phyloP scores from a whole-genome alignment of 92 coral and sea anemone species.

The Paramuricea clavata region DNA sequence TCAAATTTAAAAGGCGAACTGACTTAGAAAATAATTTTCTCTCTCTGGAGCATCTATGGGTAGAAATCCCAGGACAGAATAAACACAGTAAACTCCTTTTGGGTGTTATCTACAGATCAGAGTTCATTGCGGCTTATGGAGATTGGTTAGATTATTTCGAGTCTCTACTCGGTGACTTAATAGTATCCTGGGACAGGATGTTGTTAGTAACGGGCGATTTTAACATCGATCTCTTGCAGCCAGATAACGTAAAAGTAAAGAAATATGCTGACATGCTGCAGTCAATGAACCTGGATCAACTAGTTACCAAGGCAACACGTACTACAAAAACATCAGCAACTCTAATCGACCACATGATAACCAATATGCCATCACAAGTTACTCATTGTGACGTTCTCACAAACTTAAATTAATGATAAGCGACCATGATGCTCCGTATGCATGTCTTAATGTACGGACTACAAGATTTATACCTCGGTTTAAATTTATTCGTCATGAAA shows the following conservation, averaged over 20 bases:
- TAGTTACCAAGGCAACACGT: slow-evolving; percentile 26
- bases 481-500: background rate
- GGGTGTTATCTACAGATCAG: slow-evolving; percentile 69
- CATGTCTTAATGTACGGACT: slow-evolving; percentile 58
- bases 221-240: slow-evolving; percentile 60
- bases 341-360: slow-evolving; percentile 22
- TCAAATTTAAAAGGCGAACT: slow-evolving; percentile 52
- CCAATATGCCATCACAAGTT: slow-evolving; percentile 38
- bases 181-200: slow-evolving; percentile 71
- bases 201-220: slow-evolving; percentile 69
- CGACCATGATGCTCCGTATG: slow-evolving; percentile 39
- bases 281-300: slow-evolving; percentile 10
- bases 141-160: slow-evolving; percentile 62
- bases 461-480: slow-evolving; percentile 16
- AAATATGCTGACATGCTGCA: slow-evolving; percentile 22
- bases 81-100: slow-evolving; percentile 71
- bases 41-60: slow-evolving; percentile 67
- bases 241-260: background rate
- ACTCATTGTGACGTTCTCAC: slow-evolving; percentile 25
- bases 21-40: slow-evolving; percentile 59
- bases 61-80: slow-evolving; percentile 74
- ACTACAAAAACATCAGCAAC: slow-evolving; percentile 10
- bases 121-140: slow-evolving; percentile 50
- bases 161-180: slow-evolving; percentile 48
- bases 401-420: slow-evolving; percentile 17